These are phyloP conservation scores for Calidris pugnax DNA, from an alignment of 2,113 vertebrate genomes.

Conservation along the genomic window DNA sequence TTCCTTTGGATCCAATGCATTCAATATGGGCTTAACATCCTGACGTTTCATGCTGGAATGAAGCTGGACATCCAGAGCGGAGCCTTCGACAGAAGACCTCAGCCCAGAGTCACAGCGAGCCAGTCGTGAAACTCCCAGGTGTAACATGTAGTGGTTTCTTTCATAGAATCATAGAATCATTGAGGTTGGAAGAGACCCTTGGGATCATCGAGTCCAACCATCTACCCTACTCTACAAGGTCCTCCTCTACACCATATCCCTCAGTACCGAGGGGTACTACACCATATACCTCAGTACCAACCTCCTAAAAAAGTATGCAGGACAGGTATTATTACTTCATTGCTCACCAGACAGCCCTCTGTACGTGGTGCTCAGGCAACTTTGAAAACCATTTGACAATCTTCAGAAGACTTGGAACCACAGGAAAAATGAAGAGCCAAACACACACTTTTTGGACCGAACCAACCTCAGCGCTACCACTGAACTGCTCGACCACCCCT, in stretches of 20 bases:
- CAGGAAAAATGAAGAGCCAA: neutral
- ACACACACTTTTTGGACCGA: neutral
- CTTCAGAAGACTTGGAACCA: neutral
- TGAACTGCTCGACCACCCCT: neutral
- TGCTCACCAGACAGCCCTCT: neutral
- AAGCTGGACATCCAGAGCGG: neutral
- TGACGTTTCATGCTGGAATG: neutral
- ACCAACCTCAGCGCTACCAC: neutral
- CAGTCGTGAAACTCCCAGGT: neutral
- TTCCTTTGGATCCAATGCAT: neutral
- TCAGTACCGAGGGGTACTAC: too few species aligned
- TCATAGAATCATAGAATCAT: too few species aligned
- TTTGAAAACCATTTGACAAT: neutral
- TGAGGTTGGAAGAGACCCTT: too few species aligned
- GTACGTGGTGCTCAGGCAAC: accelerated
- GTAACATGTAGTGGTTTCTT: neutral
- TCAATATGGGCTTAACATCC: neutral
- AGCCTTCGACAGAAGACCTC: neutral
- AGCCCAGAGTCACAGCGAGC: neutral
- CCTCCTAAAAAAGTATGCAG: neutral
- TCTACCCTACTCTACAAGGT: too few species aligned
- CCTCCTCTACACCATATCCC: too few species aligned
- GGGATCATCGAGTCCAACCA: too few species aligned
- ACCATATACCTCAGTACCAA: too few species aligned
- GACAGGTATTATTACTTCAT: neutral